A percentile compares a stretch with the other conserved stretches of the same genome.
These are phyloP conservation scores for Microchrysa polita DNA, from an alignment of 2,888 invertebrate genomes.

Conservation along the genomic window DNA sequence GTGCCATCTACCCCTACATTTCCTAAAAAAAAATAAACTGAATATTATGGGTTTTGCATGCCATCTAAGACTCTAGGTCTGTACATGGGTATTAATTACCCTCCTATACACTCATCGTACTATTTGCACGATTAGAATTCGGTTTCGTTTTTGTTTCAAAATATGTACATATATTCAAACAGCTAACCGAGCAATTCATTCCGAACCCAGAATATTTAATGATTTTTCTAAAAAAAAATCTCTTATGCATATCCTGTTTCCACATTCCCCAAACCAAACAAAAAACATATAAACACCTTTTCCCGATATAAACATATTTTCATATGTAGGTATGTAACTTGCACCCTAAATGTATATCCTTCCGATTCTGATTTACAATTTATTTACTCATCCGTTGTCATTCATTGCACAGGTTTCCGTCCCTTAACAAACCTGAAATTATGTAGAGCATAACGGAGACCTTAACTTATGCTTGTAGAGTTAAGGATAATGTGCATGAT, in stretches of 20 bases:
- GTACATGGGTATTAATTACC: too few species aligned
- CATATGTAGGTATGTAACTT: background rate
- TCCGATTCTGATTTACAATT: slow-evolving; percentile 48
- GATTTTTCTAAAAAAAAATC: background rate
- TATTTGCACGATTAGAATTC: too few species aligned
- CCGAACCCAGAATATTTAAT: too few species aligned
- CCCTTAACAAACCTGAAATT: background rate
- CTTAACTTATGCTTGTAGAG: too few species aligned
- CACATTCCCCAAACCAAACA: background rate
- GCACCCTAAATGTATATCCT: slow-evolving; percentile 35
- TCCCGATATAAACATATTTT: background rate
- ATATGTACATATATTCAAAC: too few species aligned
- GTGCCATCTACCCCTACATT: too few species aligned
- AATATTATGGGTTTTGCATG: too few species aligned
- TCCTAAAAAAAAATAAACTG: too few species aligned
- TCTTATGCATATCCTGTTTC: background rate
- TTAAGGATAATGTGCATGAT: background rate
- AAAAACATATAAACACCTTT: background rate
- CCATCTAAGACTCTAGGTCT: too few species aligned
- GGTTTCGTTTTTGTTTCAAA: too few species aligned
- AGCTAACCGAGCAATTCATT: too few species aligned
- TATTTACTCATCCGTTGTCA: slow-evolving; percentile 44
- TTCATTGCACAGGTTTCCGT: slow-evolving; percentile 44
- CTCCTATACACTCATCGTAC: too few species aligned
- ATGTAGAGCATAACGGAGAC: background rate